Conservation (phyloP, 2,797 vertebrate species). For the Lithobates pipiens region DNA sequence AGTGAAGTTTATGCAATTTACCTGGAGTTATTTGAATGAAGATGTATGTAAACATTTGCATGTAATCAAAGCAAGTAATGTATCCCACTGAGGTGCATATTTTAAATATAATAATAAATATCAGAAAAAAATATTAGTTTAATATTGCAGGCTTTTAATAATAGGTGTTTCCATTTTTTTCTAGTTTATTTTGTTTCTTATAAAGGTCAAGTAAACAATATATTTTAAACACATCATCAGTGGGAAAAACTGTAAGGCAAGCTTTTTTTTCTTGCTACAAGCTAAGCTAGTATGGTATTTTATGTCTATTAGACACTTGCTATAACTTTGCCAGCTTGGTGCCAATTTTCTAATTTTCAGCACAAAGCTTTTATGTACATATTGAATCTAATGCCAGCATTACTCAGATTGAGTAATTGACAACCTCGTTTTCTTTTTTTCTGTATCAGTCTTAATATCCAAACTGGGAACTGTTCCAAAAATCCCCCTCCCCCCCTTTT, state of each 20-base stretch:
- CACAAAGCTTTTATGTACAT: slow-evolving; percentile 33
- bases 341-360: slow-evolving; percentile 50
- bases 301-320: slow-evolving; percentile 34
- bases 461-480: slow-evolving; percentile 27
- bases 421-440: slow-evolving; percentile 25
- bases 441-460: slow-evolving; percentile 1
- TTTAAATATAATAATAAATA: neutral
- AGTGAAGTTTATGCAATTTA: no score
- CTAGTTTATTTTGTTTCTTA: neutral
- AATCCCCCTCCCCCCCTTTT: neutral
- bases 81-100: no score
- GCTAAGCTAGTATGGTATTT: slow-evolving; percentile 6
- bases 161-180: neutral
- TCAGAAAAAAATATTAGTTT: neutral
- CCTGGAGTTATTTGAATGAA: no score
- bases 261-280: slow-evolving; percentile 19
- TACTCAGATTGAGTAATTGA: slow-evolving; percentile 37
- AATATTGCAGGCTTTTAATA: neutral
- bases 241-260: slow-evolving; percentile 11
- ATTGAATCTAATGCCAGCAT: slow-evolving; percentile 23
- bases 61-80: no score
- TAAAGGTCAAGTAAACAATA: neutral
- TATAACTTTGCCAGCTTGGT: slow-evolving; percentile 44
- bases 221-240: slow-evolving; percentile 11
- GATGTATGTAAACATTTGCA: no score